Percentiles rank a stretch among this genome's conserved stretches.
Evolutionary conservation across 2,797 vertebrate genomes (phyloP).

Genomic region (Halcyon badia): DNA sequence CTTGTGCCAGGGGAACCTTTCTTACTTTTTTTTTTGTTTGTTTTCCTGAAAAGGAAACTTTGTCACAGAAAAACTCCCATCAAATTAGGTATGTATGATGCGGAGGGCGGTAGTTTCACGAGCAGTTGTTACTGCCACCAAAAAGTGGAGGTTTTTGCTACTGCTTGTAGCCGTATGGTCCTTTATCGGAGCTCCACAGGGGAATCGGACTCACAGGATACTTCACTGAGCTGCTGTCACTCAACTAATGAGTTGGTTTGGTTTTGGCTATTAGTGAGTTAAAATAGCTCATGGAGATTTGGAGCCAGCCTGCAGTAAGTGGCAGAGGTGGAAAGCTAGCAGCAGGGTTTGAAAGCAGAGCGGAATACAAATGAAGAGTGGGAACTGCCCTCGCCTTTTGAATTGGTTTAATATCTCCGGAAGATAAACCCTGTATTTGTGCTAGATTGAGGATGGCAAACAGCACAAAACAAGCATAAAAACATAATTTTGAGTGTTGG

Average conservation of each 20-base stretch:
- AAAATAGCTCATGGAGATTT: not conserved
- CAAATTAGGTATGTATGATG: rapidly evolving
- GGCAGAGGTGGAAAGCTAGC: not conserved
- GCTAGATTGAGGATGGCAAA: not conserved
- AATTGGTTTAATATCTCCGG: not conserved
- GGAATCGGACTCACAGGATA: rapidly evolving
- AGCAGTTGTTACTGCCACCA: not conserved
- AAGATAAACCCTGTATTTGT: rapidly evolving
- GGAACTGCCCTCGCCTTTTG: not conserved
- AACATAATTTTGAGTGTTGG: not conserved
- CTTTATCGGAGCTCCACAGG: not conserved
- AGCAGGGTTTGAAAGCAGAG: not conserved
- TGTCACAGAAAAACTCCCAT: not conserved
- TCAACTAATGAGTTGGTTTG: rapidly evolving
- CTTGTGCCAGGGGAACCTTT: not conserved
- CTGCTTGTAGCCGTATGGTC: too few relatives aligned
- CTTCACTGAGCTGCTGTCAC: not conserved
- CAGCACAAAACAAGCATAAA: not conserved
- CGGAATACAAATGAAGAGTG: not conserved
- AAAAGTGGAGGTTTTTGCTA: too few relatives aligned
- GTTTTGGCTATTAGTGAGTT: not conserved
- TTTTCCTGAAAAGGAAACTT: not conserved
- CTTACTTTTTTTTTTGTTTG: not conserved
- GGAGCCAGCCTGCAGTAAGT: not conserved
- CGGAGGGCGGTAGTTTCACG: not conserved